Base-by-base conservation (phyloP, 2,888 invertebrate species). In the Cerceris ruficornis region DNA sequence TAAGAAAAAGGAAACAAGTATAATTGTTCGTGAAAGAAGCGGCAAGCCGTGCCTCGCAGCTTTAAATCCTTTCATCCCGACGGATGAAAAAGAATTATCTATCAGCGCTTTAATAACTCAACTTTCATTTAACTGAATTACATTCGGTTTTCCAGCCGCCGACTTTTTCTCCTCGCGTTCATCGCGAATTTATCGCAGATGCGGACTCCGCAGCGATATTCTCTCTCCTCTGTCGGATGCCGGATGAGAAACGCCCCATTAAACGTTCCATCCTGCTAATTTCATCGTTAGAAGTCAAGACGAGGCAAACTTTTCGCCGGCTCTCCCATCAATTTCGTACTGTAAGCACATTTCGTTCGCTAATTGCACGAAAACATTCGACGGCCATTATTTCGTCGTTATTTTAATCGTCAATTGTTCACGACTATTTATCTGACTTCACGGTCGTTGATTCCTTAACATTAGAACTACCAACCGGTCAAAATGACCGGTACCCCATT, bases 51-150 rank as follows among this genome's bases (percentile, higher is more conserved):
- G 28, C 2, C 28, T 28, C 28, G 28, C 28, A 28, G 28, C 28
- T 28, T 28, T 28, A 28, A 28, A 28, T 28, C 28, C 28, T 28
- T 28, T 28, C 1, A 46, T 11, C 8, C 9, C 8, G 5, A 46
- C 46, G n/a, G 14, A n/a, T 52, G n/a, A 14, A 14, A 52, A 7
- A 61, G 55, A 75, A 77, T 64, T 58, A 39, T 75, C 60, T 59
- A 65, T 77, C 75, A 77, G 69, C 76, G 59, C 69, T 69, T 77
- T 60, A 39, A 28, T 28, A 28, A 14, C 64, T 42, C 43, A 39
- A 9, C 54, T 13, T 7, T 50, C 67, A 42, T 74, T 65, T 75
- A 75, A 74, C 74, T 65, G 69, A 75, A 75, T 77, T 75, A 66
- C 69, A 66, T 50, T 28, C 52, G 75, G 55, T 59, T 65, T 62